phyloP scores from a whole-genome alignment of 2,113 vertebrate genomes.

The Callocephalon fimbriatum region DNA sequence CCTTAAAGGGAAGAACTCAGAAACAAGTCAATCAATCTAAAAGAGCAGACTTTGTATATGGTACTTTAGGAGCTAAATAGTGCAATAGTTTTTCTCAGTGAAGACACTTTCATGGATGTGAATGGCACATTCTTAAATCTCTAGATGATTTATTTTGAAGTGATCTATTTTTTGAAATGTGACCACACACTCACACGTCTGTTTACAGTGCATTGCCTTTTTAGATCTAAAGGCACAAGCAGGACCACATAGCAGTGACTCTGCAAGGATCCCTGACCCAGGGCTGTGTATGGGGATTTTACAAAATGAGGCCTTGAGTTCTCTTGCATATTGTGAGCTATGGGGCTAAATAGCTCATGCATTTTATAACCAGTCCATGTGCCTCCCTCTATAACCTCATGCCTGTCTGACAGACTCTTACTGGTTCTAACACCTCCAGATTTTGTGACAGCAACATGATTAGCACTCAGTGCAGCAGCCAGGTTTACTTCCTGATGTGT shows the following conservation, averaged over 20 bases:
- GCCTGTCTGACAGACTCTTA: not conserved
- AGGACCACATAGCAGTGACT: fast-evolving
- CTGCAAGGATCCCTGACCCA: not conserved
- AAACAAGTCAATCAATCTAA: not conserved
- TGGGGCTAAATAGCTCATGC: not conserved
- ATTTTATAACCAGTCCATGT: not conserved
- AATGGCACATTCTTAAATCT: not conserved
- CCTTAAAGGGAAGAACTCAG: not conserved
- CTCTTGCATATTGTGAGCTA: not conserved
- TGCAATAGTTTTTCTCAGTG: not conserved
- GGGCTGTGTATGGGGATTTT: not conserved
- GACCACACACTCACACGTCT: not conserved
- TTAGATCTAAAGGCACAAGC: not conserved
- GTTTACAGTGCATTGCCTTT: not conserved
- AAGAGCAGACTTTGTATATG: not conserved
- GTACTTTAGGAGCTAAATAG: not conserved
- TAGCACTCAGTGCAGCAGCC: not conserved
- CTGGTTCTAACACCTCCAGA: not conserved
- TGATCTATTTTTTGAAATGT: not conserved
- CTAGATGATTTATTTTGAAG: not conserved
- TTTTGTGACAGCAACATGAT: not conserved
- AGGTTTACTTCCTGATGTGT: not conserved
- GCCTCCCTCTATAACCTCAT: not conserved
- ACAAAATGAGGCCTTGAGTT: not conserved
- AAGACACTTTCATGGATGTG: not conserved